phyloP scores from a whole-genome alignment of 2,797 vertebrate genomes.

The Thamnophis elegans region DNA sequence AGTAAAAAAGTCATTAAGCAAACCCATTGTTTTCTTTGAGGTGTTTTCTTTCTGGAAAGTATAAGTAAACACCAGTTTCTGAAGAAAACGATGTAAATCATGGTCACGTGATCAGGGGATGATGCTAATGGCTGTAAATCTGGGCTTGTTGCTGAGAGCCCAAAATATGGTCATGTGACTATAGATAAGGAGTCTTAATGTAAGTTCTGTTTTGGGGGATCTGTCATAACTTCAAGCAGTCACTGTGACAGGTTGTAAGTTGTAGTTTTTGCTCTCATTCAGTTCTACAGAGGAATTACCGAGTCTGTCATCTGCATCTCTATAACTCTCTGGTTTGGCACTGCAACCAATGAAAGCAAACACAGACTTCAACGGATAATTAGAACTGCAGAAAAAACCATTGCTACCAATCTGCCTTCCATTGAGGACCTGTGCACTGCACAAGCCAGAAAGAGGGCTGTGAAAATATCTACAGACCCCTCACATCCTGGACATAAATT shows the following conservation, averaged over 20 bases:
- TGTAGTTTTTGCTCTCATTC: background rate
- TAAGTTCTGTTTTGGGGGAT: background rate
- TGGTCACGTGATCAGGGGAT: too few relatives aligned
- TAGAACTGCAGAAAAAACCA: too few relatives aligned
- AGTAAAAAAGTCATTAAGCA: background rate
- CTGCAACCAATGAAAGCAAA: too few relatives aligned
- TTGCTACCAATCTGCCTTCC: too few relatives aligned
- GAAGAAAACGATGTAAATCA: background rate
- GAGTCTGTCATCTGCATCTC: too few relatives aligned
- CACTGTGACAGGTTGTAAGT: background rate
- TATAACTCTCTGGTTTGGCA: too few relatives aligned
- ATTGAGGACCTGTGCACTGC: too few relatives aligned
- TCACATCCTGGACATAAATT: too few relatives aligned
- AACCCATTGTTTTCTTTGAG: background rate
- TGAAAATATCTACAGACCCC: too few relatives aligned
- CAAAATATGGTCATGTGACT: background rate
- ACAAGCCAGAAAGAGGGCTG: too few relatives aligned
- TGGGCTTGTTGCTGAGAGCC: background rate
- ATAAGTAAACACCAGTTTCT: background rate
- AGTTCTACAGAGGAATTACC: too few relatives aligned
- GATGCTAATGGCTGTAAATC: background rate
- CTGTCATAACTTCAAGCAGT: background rate
- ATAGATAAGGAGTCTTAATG: background rate
- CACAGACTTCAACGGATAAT: too few relatives aligned
- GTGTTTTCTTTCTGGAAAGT: background rate